phyloP scores from a whole-genome alignment of 2,888 invertebrate species.

The Elaeidobius kamerunicus region DNA sequence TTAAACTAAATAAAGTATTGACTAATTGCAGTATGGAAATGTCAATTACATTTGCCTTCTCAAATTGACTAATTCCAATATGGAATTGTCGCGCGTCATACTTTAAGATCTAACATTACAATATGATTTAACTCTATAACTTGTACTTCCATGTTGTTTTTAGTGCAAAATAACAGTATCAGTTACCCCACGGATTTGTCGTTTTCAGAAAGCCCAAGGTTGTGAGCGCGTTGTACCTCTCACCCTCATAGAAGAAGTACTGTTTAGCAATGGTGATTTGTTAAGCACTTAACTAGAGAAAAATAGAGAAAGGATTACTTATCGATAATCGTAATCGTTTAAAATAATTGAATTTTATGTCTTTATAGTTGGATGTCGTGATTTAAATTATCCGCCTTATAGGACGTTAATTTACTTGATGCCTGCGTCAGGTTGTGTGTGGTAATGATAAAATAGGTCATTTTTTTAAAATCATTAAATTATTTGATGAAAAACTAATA shows the following conservation, averaged over 20 bases:
- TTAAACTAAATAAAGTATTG: too few relatives aligned
- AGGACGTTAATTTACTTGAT: constrained; percentile 1
- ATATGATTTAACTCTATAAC: neutral
- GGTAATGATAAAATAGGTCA: too few relatives aligned
- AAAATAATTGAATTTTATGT: constrained; percentile 23
- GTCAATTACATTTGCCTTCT: too few relatives aligned
- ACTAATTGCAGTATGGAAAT: too few relatives aligned
- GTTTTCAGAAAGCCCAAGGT: constrained; percentile 20
- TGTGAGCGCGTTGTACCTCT: constrained; percentile 3
- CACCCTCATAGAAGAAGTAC: constrained; percentile 13
- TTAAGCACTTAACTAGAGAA: constrained; percentile 14
- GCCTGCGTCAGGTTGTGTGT: neutral
- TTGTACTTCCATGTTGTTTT: neutral
- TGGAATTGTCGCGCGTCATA: neutral
- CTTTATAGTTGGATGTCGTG: constrained; percentile 18
- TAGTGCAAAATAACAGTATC: too few relatives aligned
- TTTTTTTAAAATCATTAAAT: too few relatives aligned
- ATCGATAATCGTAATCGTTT: constrained; percentile 22
- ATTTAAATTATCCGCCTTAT: constrained; percentile 15
- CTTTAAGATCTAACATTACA: too few relatives aligned
- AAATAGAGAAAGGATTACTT: constrained; percentile 25
- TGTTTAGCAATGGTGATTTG: constrained; percentile 21
- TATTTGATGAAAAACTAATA: too few relatives aligned
- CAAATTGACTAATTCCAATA: too few relatives aligned
- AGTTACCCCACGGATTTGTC: constrained; percentile 8